Evolutionary conservation across 2,797 vertebrate species (phyloP), one percentile per base, ranked within the genome.

Genomic region (Helostoma temminkii): DNA sequence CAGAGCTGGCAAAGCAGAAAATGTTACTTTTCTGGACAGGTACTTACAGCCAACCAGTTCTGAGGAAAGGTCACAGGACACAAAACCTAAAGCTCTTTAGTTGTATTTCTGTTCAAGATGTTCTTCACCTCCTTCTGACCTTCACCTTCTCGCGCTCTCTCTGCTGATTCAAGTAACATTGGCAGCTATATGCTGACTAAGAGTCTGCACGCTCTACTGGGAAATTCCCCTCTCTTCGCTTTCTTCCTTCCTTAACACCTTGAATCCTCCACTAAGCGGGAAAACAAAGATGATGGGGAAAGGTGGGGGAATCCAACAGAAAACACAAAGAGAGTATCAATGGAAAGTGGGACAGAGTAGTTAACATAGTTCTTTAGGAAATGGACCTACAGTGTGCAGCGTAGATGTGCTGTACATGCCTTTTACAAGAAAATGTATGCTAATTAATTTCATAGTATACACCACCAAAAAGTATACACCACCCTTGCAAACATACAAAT

Each of bases 211-310:
- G n/a, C 66, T 70, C 21, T 68, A 56, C 64, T 11, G 83, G 80
- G 71, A 78, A 88, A 79, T 43, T 76, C 80, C 77, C 62, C 54
- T 50, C 54, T 76, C 57, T 80, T 39, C 78, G 54, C 48, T 73
- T 50, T 71, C 50, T 78, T 80, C 71, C 64, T 78, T 65, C 39
- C 62, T 80, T 45, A 11, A 49, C 66, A 59, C 74, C 72, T 71
- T 76, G 58, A 72, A 34, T 67, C 50, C 16, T 87, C 58, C 72
- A 59, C 69, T 76, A 77, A 80, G 63, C 30, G 42, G 71, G 57
- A 70, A 39, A 73, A 71, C 52, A 68, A 53, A 74, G 66, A 68
- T 46, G 30, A 60, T 50, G 73, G 56, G 57, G 57, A 57, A 66
- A 66, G 63, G 22, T 3, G n/a, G 36, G 16, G 3, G 5, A 19